Base-by-base conservation (phyloP, 2,113 vertebrate species). In the Toxotes chatareus region DNA sequence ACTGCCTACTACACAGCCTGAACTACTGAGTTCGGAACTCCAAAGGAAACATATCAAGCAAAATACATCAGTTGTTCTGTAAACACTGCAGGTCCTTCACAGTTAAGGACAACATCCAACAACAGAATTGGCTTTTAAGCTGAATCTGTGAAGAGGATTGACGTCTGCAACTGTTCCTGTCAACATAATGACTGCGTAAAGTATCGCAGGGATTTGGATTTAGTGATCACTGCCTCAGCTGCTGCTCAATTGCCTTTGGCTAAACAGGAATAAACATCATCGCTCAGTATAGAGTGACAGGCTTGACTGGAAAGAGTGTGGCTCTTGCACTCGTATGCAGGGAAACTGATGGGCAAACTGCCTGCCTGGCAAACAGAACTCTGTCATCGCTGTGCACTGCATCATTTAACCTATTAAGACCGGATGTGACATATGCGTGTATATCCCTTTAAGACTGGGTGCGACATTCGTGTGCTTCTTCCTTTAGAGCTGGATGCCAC, bases 171-270 rank as follows among this genome's bases (percentile, higher is more conserved):
- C 87, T 70, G 77, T 74, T 83, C 70, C 91, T 59, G 83, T 86
- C 82, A 73, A 79, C 69, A 77, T 83, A 83, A 86, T 61, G 77
- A 77, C 38, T 53, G 84, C 44, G 76, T 75, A 57, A 86, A 84
- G 70, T 84, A 80, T 82, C 5, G 36, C 31, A 60, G 88, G 83
- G 83, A 82, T 91, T 90, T 71, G 75, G 86, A 78, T 89, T 88
- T 65, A 86, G 80, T 47, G 89, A 91, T 85, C 73, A 61, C 77
- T 59, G 82, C 70, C 76, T 90, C 80, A 16, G 82, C 88, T 73
- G 84, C 80, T 73, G 78, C 89, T 84, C 69, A 62, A 85, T 68
- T 38, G 83, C 92, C 83, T 87, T 82, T 55, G 85, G 92, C 86
- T 84, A 86, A 88, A 87, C 61, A 21, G 69, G 84, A 89, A 63